Conservation (phyloP, 2,113 vertebrate genomes). For the Monarcha castaneiventris region DNA sequence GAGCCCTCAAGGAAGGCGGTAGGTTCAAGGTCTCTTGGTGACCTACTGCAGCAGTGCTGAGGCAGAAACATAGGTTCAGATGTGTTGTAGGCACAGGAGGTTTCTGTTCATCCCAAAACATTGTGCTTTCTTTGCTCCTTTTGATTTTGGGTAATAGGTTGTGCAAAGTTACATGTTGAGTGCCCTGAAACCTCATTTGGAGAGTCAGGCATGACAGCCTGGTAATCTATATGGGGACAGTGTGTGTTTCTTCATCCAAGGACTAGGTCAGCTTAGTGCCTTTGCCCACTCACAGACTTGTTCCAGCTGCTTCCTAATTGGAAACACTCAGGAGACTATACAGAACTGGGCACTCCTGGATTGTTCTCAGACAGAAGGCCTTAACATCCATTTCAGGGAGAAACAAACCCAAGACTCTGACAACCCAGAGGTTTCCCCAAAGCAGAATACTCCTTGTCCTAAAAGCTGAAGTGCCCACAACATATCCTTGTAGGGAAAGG, state of each 20-base stretch:
- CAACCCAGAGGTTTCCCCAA: background rate
- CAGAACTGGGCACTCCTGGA: background rate
- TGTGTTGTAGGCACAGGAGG: background rate
- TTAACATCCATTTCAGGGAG: background rate
- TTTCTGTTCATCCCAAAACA: background rate
- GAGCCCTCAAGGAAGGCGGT: constrained; percentile 84
- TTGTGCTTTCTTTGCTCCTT: background rate
- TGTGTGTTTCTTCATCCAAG: background rate
- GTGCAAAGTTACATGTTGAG: background rate
- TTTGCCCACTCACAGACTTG: background rate
- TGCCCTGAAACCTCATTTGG: background rate
- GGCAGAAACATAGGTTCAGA: background rate
- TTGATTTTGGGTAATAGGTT: background rate
- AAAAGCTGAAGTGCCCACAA: background rate
- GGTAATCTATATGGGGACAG: background rate
- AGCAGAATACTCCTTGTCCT: background rate
- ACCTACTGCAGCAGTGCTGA: background rate
- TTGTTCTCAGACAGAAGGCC: background rate
- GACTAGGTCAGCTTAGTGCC: background rate
- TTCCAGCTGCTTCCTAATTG: background rate
- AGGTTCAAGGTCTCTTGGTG: background rate
- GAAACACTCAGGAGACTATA: background rate
- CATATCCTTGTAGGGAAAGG: background rate
- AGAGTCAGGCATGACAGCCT: background rate
- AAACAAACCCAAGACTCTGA: background rate